These are phyloP conservation scores for Neogobius melanostomus DNA, from an alignment of 2,113 vertebrate genomes.

Conservation along the genomic window DNA sequence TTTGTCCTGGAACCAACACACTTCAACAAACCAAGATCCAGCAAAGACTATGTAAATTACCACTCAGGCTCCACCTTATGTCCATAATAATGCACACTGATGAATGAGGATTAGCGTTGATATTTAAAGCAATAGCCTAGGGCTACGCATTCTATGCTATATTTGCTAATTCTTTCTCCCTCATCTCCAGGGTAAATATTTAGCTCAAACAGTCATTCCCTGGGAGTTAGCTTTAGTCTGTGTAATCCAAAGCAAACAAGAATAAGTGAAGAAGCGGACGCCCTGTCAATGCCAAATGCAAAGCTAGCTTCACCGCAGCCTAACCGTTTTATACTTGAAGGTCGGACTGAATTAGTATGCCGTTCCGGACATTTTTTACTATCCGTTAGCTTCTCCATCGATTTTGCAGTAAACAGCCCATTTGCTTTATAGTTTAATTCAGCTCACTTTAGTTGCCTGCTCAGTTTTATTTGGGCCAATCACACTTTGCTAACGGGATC, in stretches of 20 bases:
- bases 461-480: conserved; percentile 1
- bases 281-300: conserved; percentile 19
- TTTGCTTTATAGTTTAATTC: neutral
- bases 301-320: neutral
- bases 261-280: conserved; percentile 48
- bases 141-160: conserved; percentile 18
- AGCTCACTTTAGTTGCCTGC: conserved; percentile 1
- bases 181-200: conserved; percentile 62
- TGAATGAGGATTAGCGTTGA: conserved; percentile 44
- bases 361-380: neutral
- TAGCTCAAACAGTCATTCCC: conserved; percentile 62
- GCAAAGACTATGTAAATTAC: conserved; percentile 9
- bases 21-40: neutral
- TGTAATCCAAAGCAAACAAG: conserved; percentile 52
- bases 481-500: conserved; percentile 21
- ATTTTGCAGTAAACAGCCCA: neutral
- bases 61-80: conserved; percentile 3
- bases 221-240: conserved; percentile 43
- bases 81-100: conserved; percentile 22
- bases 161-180: conserved; percentile 49
- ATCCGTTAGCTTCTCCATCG: neutral
- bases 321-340: neutral
- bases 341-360: conserved; percentile 6
- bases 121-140: conserved; percentile 34
- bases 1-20: neutral